Percentiles rank a stretch among this genome's conserved stretches.
These are phyloP conservation scores for Pseudochaenichthys georgianus DNA, from an alignment of 2,797 vertebrate genomes.

Conservation along the genomic window DNA sequence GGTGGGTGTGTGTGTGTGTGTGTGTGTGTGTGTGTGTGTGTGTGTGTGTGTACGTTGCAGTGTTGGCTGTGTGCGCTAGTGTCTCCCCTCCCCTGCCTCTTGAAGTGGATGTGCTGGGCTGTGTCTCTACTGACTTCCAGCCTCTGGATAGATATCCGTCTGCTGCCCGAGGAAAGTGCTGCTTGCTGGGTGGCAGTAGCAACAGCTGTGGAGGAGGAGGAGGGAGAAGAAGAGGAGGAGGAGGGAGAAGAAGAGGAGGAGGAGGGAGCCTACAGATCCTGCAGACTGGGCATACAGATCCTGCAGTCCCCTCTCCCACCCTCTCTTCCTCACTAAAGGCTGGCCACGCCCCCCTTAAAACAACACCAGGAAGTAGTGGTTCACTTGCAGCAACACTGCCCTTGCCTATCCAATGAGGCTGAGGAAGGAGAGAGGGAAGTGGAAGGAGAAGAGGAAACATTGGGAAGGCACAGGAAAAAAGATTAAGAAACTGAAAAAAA, in stretches of 20 bases:
- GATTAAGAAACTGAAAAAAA: constrained; percentile 34
- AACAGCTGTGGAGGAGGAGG: constrained; percentile 79
- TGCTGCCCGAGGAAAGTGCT: constrained; percentile 72
- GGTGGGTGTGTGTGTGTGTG: constrained; percentile 29
- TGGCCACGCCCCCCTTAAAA: constrained; percentile 75
- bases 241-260: constrained; percentile 55
- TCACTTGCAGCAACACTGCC: constrained; percentile 74
- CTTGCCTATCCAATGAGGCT: constrained; percentile 62
- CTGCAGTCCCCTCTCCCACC: constrained; percentile 76
- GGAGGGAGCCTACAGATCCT: constrained; percentile 60
- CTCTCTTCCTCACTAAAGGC: constrained; percentile 55
- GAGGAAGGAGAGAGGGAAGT: constrained; percentile 52
- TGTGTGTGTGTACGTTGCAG: constrained; percentile 68
- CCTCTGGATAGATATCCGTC: constrained; percentile 75
- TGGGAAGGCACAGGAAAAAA: constrained; percentile 37
- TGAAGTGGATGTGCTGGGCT: constrained; percentile 71
- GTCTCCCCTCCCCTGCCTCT: constrained; percentile 79
- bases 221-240: constrained; percentile 26
- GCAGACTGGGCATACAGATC: constrained; percentile 72
- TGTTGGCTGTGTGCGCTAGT: constrained; percentile 75
- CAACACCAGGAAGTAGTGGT: constrained; percentile 84
- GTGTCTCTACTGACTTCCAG: constrained; percentile 70
- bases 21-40: constrained; percentile 37
- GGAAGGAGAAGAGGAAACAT: constrained; percentile 43
- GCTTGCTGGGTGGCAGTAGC: constrained; percentile 78